A percentile compares a stretch with the other conserved stretches of the same genome.
phyloP scores from a whole-genome alignment of 1,140 invertebrate genomes.

The Pseudomyrmex cubaensis region DNA sequence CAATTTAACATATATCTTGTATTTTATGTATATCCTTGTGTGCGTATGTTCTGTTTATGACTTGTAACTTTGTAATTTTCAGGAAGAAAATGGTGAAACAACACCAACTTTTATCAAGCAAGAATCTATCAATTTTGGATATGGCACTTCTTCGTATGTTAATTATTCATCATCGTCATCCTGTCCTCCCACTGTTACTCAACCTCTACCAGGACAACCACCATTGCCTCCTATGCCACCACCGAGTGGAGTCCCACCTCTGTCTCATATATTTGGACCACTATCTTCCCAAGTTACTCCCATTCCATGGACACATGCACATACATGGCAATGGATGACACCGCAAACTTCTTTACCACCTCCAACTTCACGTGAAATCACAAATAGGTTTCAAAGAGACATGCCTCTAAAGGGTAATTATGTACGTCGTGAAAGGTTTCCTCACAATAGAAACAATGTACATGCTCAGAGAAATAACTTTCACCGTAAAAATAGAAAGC shows the following conservation, averaged over 20 bases:
- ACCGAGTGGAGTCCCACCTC: slow-evolving; percentile 78
- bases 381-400: slow-evolving; percentile 78
- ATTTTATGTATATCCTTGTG: background rate
- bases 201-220: slow-evolving; percentile 83
- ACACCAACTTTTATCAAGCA: slow-evolving; percentile 75
- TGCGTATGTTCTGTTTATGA: slow-evolving; percentile 41
- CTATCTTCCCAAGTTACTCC: slow-evolving; percentile 79
- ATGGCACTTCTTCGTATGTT: slow-evolving; percentile 74
- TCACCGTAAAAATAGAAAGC: slow-evolving; percentile 80
- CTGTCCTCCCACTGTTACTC: slow-evolving; percentile 74
- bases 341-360: slow-evolving; percentile 77
- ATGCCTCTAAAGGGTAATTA: slow-evolving; percentile 79
- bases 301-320: slow-evolving; percentile 80
- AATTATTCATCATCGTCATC: slow-evolving; percentile 69
- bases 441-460: slow-evolving; percentile 79
- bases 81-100: slow-evolving; percentile 78
- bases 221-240: slow-evolving; percentile 84
- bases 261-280: slow-evolving; percentile 80
- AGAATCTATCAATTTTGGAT: slow-evolving; percentile 75
- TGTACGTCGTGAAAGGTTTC: slow-evolving; percentile 79
- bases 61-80: slow-evolving; percentile 59
- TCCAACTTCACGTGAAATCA: slow-evolving; percentile 72
- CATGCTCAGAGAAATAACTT: slow-evolving; percentile 80
- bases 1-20: too few relatives aligned
- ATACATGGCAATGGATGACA: slow-evolving; percentile 82